Evolutionary conservation across 2,888 invertebrate species (phyloP).

Genomic region (Leptopterna dolabrata): DNA sequence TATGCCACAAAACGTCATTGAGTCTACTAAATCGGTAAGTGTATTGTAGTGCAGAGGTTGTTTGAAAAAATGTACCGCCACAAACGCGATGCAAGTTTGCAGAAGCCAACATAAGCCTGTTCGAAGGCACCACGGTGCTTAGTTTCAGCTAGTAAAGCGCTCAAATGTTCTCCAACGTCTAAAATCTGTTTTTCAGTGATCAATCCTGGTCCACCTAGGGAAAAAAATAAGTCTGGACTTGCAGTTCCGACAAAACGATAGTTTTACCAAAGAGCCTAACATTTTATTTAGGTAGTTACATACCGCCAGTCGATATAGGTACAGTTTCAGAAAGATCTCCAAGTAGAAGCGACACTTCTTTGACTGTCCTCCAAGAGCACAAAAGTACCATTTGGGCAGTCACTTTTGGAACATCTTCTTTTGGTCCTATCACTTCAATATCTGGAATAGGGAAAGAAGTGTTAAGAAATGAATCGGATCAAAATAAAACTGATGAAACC

Average conservation of each 20-base stretch:
- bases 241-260: no score
- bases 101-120: conserved; percentile 91
- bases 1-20: conserved; percentile 38
- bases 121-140: conserved; percentile 98
- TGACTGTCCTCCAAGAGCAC: conserved; percentile 94
- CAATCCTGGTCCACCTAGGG: conserved; percentile 65
- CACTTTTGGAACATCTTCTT: conserved; percentile 65
- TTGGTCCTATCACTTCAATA: neutral
- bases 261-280: no score
- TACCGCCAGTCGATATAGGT: conserved; percentile 47
- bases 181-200: conserved; percentile 70
- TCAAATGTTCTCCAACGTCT: conserved; percentile 76
- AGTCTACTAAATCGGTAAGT: neutral
- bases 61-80: conserved; percentile 70
- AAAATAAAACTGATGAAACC: no score
- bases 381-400: conserved; percentile 89
- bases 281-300: neutral
- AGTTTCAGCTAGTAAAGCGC: conserved; percentile 76
- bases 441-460: neutral
- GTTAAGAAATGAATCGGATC: neutral
- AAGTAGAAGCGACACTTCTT: conserved; percentile 81
- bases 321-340: conserved; percentile 72
- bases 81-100: conserved; percentile 77
- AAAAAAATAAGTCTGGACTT: neutral
- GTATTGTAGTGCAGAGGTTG: neutral